These are phyloP conservation scores for Trichopoda pennipes DNA, from an alignment of 2,888 invertebrate genomes.

Conservation along the genomic window DNA sequence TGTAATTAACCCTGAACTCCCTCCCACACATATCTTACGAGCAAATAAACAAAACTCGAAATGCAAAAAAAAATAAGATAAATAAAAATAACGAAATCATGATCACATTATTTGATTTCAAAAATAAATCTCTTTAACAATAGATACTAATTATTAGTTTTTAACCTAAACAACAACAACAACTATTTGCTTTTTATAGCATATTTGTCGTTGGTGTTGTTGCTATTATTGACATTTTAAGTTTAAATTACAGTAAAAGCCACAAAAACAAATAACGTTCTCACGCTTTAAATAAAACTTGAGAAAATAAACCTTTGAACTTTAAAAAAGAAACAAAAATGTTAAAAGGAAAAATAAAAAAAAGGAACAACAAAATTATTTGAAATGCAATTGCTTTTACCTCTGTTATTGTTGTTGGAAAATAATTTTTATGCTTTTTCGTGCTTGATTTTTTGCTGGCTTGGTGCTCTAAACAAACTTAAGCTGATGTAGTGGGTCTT, in stretches of 20 bases:
- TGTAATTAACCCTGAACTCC: too few species aligned
- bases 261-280: slow-evolving; percentile 25
- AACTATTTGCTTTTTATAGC: background rate
- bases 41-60: too few species aligned
- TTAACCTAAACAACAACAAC: background rate
- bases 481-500: background rate
- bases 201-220: background rate
- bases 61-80: too few species aligned
- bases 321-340: slow-evolving; percentile 24
- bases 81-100: background rate
- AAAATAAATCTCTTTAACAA: background rate
- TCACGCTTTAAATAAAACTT: slow-evolving; percentile 46
- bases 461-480: background rate
- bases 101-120: background rate
- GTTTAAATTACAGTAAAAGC: slow-evolving; percentile 5
- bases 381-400: background rate
- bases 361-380: background rate
- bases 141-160: background rate
- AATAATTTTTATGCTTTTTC: background rate
- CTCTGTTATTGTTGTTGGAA: background rate
- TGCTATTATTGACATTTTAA: slow-evolving; percentile 6
- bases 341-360: background rate
- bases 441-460: background rate
- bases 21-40: too few species aligned
- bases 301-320: slow-evolving; percentile 37